Evolutionary conservation across 2,888 invertebrate genomes (phyloP).

Genomic region (Leucozona laternaria): DNA sequence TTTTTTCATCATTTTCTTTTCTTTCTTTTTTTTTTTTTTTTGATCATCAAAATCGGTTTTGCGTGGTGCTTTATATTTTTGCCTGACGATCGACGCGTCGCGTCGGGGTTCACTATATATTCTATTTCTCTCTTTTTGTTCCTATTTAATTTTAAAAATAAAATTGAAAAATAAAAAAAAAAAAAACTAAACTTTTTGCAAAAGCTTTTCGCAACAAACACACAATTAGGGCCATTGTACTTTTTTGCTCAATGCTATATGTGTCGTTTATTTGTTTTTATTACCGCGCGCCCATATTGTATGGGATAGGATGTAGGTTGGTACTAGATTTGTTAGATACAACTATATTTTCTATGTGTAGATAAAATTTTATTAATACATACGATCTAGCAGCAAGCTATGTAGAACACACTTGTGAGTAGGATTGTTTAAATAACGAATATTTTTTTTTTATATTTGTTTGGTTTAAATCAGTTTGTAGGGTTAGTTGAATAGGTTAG

Average conservation of each 20-base stretch:
- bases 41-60: constrained; percentile 59
- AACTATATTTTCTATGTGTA: constrained; percentile 34
- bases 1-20: not conserved
- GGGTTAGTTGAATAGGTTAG: constrained; percentile 12
- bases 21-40: constrained; percentile 20
- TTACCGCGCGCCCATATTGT: constrained; percentile 53
- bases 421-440: constrained; percentile 21
- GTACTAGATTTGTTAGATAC: constrained; percentile 64
- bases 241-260: constrained; percentile 70
- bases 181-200: constrained; percentile 56
- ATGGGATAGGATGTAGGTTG: constrained; percentile 36
- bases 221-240: constrained; percentile 76
- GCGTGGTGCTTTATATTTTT: constrained; percentile 48
- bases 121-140: constrained; percentile 22
- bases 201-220: constrained; percentile 74
- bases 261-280: constrained; percentile 55
- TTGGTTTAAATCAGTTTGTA: constrained; percentile 7
- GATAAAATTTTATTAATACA: constrained; percentile 19
- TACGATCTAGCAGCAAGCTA: not conserved
- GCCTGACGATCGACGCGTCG: constrained; percentile 48
- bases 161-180: constrained; percentile 2
- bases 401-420: constrained; percentile 17
- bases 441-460: constrained; percentile 1
- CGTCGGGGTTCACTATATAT: constrained; percentile 10
- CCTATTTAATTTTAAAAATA: constrained; percentile 67